Evolutionary conservation across 2,113 vertebrate genomes (phyloP).

Genomic region (Dasyornis broadbenti): DNA sequence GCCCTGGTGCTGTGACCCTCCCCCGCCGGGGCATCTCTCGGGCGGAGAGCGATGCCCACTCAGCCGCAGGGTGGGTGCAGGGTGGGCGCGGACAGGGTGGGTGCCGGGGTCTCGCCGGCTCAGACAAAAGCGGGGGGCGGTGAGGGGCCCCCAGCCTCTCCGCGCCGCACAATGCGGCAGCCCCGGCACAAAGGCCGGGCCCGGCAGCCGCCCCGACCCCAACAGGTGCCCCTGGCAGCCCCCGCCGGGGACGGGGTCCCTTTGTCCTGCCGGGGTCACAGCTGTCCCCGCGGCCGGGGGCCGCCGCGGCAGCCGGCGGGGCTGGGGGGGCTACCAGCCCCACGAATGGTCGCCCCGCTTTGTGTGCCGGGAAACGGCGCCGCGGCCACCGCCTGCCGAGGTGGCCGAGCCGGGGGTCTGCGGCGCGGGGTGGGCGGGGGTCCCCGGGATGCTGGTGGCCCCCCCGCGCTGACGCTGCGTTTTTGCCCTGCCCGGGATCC

Average conservation of each 20-base stretch:
- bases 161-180: not conserved
- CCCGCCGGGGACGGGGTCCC: not conserved
- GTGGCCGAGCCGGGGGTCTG: not conserved
- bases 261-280: conserved; percentile 17
- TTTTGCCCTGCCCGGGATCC: not conserved
- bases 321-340: not conserved
- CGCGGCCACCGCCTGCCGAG: not conserved
- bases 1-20: rapidly evolving
- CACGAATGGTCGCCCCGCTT: not conserved
- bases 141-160: not conserved
- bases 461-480: not conserved
- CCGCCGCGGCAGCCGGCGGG: not conserved
- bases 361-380: not conserved
- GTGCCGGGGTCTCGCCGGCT: not conserved
- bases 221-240: not conserved
- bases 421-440: not conserved
- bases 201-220: not conserved
- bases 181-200: not conserved
- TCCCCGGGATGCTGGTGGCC: not conserved
- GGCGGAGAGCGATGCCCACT: not conserved
- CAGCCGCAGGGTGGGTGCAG: not conserved
- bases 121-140: not conserved
- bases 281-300: not conserved
- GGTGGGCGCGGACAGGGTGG: not conserved
- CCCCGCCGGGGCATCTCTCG: not conserved